Base-by-base conservation (phyloP, 2,888 invertebrate species). In the Euzophera pinguis region DNA sequence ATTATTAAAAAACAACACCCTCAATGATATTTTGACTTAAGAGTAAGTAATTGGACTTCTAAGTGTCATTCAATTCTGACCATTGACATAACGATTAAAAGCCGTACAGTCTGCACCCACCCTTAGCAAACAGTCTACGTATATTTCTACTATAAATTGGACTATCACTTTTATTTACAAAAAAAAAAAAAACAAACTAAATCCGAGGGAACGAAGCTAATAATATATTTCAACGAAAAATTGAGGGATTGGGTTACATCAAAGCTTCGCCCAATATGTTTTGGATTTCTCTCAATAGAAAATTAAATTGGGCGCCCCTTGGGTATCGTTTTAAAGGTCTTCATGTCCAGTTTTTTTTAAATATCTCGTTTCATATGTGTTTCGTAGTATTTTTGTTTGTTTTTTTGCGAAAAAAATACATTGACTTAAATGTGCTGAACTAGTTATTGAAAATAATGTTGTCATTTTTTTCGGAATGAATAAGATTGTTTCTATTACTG, bases 241-340 rank as follows among this genome's bases (percentile, higher is more conserved):
- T 67, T 66, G 65, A 69, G 75, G 76, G 76, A 74, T 79, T 67
- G 73, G 69, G 80, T 86, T 78, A 86, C 83, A 79, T 86, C 86
- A 84, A 85, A 84, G 84, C 83, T 72, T 75, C 73, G 77, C 79
- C 78, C 87, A 81, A 83, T 86, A 85, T 87, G 86, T 83, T 87
- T 82, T 73, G 78, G 83, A 87, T 88, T 89, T 83, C 84, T 77
- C 79, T 81, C 83, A 81, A 83, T 81, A 71, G 75, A 69, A 85
- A 88, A 89, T 88, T 86, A 86, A 89, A 89, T 89, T 87, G 81
- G 63, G 67, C 69, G 75, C 71, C 78, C 84, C 72, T 59, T 70
- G 71, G 71, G 62, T 62, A 62, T 62, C 69, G 64, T 74, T 88
- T 87, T 87, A 84, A 86, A 87, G 86, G 88, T 81, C 80, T 86